phyloP scores from a whole-genome alignment of 2,113 vertebrate genomes.

The Alaudala cheleensis region DNA sequence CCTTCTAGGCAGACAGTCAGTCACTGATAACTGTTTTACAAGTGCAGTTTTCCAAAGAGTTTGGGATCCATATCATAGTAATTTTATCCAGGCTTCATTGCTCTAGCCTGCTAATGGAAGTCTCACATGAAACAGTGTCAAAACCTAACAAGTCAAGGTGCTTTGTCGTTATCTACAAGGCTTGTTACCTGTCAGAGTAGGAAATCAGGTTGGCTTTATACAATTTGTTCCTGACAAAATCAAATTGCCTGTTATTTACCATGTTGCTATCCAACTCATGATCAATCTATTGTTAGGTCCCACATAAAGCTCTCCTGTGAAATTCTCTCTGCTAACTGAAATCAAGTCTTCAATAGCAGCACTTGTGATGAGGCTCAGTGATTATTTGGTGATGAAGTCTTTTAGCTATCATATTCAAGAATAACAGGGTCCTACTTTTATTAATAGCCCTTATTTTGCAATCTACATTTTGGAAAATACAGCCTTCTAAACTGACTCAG shows the following conservation, averaged over 20 bases:
- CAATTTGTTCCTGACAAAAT: slow-evolving; percentile 68
- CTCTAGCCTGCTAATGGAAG: slow-evolving; percentile 41
- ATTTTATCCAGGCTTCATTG: slow-evolving; percentile 24
- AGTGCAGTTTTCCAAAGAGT: background rate
- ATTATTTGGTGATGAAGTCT: slow-evolving; percentile 62
- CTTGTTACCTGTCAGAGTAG: slow-evolving; percentile 62
- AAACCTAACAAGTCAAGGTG: slow-evolving; percentile 64
- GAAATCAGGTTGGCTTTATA: slow-evolving; percentile 66
- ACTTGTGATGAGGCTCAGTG: slow-evolving; percentile 32
- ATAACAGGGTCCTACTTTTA: slow-evolving; percentile 35
- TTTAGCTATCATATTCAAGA: slow-evolving; percentile 38
- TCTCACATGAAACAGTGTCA: slow-evolving; percentile 35
- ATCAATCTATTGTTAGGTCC: slow-evolving; percentile 67
- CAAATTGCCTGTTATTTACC: slow-evolving; percentile 69
- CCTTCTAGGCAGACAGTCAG: background rate
- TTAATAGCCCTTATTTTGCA: slow-evolving; percentile 52
- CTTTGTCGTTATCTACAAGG: slow-evolving; percentile 49
- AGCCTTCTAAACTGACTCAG: slow-evolving; percentile 9
- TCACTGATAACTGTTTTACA: background rate
- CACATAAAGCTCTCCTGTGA: slow-evolving; percentile 45
- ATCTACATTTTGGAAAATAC: slow-evolving; percentile 52
- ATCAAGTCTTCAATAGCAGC: slow-evolving; percentile 44
- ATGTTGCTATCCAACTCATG: slow-evolving; percentile 65
- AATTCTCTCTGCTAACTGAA: slow-evolving; percentile 58
- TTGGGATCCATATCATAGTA: slow-evolving; percentile 1